These are phyloP conservation scores for Cheilosia variabilis DNA, from an alignment of 2,888 invertebrate genomes.

Conservation along the genomic window DNA sequence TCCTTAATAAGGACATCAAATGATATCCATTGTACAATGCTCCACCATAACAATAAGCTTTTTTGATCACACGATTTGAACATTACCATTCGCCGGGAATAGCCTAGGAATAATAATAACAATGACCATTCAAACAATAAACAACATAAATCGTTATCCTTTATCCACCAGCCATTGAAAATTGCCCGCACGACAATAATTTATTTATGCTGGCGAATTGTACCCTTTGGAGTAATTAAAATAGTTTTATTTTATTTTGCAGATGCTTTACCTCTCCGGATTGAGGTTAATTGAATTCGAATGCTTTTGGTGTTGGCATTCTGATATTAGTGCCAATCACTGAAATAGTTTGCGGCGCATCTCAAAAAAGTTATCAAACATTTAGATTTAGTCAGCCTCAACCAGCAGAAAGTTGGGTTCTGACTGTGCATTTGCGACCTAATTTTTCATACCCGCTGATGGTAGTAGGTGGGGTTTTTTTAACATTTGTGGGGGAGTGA, in stretches of 20 bases:
- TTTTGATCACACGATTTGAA: conserved; percentile 41
- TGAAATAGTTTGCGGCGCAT: too few species aligned
- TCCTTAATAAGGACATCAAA: conserved; percentile 28
- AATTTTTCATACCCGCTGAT: too few species aligned
- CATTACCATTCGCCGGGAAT: conserved; percentile 4
- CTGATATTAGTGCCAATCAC: too few species aligned
- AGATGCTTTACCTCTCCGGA: background rate
- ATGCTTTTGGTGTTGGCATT: background rate
- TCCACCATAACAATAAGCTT: conserved; percentile 29
- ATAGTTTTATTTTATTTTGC: background rate
- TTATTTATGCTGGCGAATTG: conserved; percentile 2
- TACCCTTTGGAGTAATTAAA: conserved; percentile 8
- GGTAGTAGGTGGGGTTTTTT: too few species aligned
- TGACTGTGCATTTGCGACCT: too few species aligned
- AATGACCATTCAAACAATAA: conserved; percentile 12
- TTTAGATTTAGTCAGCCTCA: too few species aligned
- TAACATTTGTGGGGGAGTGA: too few species aligned
- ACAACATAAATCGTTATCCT: conserved; percentile 48
- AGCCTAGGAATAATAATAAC: background rate
- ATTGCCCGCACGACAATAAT: conserved; percentile 4
- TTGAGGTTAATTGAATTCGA: conserved; percentile 16
- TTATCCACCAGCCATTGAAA: conserved; percentile 25
- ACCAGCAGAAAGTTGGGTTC: too few species aligned
- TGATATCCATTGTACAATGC: conserved; percentile 24
- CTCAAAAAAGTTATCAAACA: too few species aligned